Percentiles rank a stretch among this genome's conserved stretches.
Conservation (phyloP, 2,113 vertebrate genomes). For the Pseudorasbora parva region DNA sequence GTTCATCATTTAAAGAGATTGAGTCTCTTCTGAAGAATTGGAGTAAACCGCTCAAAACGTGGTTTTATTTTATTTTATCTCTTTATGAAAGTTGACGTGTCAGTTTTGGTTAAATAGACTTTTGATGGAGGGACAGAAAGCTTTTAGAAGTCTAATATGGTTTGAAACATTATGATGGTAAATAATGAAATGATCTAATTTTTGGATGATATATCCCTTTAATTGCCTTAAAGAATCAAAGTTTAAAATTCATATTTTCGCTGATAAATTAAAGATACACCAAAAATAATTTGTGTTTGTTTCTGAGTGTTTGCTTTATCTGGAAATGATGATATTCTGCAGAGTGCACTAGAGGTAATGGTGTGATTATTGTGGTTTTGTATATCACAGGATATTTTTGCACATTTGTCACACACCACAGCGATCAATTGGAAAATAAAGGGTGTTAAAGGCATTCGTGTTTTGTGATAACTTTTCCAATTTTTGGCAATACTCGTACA, state of each 20-base stretch:
- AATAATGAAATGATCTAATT: too few species aligned
- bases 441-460: not conserved
- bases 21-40: too few species aligned
- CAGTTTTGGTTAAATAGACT: too few species aligned
- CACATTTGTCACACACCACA: not conserved
- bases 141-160: too few species aligned
- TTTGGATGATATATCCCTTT: not conserved
- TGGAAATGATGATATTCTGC: not conserved
- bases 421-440: not conserved
- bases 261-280: not conserved
- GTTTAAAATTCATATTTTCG: not conserved
- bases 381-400: not conserved
- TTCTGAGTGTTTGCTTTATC: not conserved
- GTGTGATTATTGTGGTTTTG: conserved; percentile 9
- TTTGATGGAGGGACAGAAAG: too few species aligned
- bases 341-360: too few species aligned
- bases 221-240: not conserved
- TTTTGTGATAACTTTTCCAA: not conserved
- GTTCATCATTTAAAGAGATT: too few species aligned
- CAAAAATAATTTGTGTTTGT: not conserved
- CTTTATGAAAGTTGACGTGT: too few species aligned
- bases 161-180: too few species aligned
- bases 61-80: too few species aligned
- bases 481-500: not conserved
- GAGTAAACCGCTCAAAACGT: too few species aligned